phyloP scores from a whole-genome alignment of 2,113 vertebrate genomes.

The Rhabdomys dilectus region DNA sequence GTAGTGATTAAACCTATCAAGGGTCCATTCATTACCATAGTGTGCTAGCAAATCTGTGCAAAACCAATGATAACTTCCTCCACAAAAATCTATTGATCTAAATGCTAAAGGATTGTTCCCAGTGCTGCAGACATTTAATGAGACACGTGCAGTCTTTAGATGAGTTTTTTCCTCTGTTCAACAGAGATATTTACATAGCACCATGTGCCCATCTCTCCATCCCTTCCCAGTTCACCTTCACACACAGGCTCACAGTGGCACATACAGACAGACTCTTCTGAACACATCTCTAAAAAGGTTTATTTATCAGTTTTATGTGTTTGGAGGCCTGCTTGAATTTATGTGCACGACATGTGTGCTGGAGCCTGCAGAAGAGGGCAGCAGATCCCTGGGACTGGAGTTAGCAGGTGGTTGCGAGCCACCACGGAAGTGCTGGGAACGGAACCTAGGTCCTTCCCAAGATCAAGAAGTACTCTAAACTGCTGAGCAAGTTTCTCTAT shows the following conservation, averaged over 20 bases:
- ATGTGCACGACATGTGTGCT: background rate
- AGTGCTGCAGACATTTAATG: background rate
- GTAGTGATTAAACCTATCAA: background rate
- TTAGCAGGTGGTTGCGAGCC: background rate
- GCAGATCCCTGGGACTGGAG: background rate
- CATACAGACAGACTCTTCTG: background rate
- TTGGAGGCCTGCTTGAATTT: background rate
- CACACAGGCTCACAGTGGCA: background rate
- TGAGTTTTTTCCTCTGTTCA: background rate
- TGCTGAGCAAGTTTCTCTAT: background rate
- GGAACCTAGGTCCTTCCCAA: background rate
- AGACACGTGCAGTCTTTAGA: background rate
- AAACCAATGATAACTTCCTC: background rate
- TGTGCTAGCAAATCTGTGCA: background rate
- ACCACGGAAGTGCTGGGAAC: background rate
- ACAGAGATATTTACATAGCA: background rate
- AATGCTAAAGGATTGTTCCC: background rate
- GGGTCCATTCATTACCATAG: background rate
- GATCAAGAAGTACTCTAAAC: too few relatives aligned
- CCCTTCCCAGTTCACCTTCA: background rate
- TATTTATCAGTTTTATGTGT: background rate
- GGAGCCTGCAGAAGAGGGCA: background rate
- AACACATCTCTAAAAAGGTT: background rate
- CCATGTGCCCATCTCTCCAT: background rate
- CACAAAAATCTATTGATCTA: background rate